A percentile compares a stretch with the other conserved stretches of the same genome.
phyloP scores from a whole-genome alignment of 2,797 vertebrate species.

The Numenius phaeopus region DNA sequence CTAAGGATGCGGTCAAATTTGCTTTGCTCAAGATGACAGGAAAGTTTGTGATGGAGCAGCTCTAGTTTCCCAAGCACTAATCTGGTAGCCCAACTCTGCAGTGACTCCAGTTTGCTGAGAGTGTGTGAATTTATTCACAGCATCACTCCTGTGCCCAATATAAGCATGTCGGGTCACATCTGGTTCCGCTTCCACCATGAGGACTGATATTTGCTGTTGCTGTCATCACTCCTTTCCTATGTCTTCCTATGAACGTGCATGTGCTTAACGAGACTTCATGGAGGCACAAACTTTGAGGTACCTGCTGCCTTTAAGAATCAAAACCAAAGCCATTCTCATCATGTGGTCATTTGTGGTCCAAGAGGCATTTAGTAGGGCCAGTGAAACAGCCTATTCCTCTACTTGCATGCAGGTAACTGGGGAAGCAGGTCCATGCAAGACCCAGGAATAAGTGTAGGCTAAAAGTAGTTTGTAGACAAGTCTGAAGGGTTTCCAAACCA shows the following conservation, averaged over 20 bases:
- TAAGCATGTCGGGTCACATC: background rate
- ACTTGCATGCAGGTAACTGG: background rate
- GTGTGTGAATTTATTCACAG: background rate
- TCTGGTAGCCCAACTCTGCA: background rate
- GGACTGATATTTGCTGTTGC: background rate
- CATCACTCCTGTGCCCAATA: background rate
- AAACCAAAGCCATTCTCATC: background rate
- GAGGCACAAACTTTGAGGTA: background rate
- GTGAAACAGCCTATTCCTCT: background rate
- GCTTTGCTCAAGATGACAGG: background rate
- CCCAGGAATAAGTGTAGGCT: background rate
- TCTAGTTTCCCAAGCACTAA: background rate
- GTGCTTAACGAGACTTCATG: rapidly evolving
- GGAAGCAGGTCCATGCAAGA: background rate
- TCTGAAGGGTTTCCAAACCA: background rate
- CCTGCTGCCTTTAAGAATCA: background rate
- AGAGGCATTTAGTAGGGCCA: background rate
- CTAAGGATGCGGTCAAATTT: background rate
- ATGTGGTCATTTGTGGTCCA: background rate
- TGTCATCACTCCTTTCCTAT: background rate
- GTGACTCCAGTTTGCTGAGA: background rate
- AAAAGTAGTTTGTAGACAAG: background rate
- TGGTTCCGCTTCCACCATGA: background rate
- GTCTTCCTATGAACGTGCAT: background rate
- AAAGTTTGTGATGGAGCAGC: background rate